Evolutionary conservation across 2,113 vertebrate genomes (phyloP), one percentile per base, ranked within the genome.

Genomic region (Cariama cristata): DNA sequence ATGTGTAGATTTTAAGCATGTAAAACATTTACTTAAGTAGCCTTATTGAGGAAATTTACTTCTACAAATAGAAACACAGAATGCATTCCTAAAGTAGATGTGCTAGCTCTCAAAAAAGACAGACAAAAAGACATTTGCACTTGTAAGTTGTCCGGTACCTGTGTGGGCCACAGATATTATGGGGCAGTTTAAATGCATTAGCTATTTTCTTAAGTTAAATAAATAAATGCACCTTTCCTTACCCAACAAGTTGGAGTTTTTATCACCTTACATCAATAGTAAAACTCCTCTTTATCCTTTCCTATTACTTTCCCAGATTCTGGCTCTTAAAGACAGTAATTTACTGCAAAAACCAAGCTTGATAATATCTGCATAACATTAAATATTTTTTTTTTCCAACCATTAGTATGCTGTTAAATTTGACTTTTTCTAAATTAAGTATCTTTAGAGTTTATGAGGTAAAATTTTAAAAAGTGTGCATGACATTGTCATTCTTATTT

Each of bases 141-240:
- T 73, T 42, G 2, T 32, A 72, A 69, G 20, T 8, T 32, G 72
- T 21, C 47, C 56, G 0, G n/a, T 11, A 71, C 14, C 71, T 28
- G 33, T 16, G 30, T 17, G 28, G 44, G 60, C 21, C 59, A 52
- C 24, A 68, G 50, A 44, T 82, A 81, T 20, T 64, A 66, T 7
- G 13, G 50, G 45, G 76, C 60, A 79, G 60, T 72, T 91, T 81
- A 92, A 77, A 95, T 50, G 66, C 68, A 92, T 5, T 91, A 75
- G 38, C 38, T 62, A 53, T 24, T 93, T 95, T 86, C 40, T 94
- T 42, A 59, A 74, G 17, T 66, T 91, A 76, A 91, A 79, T 42
- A 68, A 94, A 66, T 42, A 76, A 71, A 69, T 11, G 10, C 23
- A 94, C 44, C 28, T 88, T 91, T 87, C 53, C 30, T 87, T 85